These are phyloP conservation scores for Dinomys branickii DNA, from an alignment of 2,113 vertebrate genomes.

Conservation along the genomic window DNA sequence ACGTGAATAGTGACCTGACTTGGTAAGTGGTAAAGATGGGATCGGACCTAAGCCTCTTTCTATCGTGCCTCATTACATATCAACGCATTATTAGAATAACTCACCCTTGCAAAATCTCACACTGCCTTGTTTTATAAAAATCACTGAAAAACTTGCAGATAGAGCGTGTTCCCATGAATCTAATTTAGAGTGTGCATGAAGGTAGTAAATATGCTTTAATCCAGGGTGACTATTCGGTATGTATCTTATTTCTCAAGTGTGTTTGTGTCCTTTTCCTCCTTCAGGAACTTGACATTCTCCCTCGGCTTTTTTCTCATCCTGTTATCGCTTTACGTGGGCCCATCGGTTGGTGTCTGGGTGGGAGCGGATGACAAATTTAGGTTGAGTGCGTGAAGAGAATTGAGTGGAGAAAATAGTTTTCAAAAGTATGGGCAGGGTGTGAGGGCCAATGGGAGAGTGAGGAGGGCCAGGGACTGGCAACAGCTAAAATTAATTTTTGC, in stretches of 20 bases:
- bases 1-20: neutral
- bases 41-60: neutral
- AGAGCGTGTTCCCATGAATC: neutral
- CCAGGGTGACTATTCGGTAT: neutral
- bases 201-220: neutral
- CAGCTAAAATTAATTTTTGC: neutral
- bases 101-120: neutral
- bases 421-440: neutral
- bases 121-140: neutral
- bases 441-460: neutral
- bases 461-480: neutral
- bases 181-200: neutral
- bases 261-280: neutral
- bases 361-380: neutral
- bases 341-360: neutral
- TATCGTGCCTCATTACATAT: neutral
- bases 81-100: neutral
- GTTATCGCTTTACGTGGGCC: neutral
- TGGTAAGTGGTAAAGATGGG: neutral
- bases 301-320: neutral
- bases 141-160: neutral
- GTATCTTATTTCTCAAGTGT: neutral
- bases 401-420: constrained; percentile 24
- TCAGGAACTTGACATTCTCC: neutral
- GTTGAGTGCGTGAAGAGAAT: neutral